A percentile compares a stretch with the other conserved stretches of the same genome.
Conservation (phyloP, 2,113 vertebrate species). For the Nothobranchius furzeri region DNA sequence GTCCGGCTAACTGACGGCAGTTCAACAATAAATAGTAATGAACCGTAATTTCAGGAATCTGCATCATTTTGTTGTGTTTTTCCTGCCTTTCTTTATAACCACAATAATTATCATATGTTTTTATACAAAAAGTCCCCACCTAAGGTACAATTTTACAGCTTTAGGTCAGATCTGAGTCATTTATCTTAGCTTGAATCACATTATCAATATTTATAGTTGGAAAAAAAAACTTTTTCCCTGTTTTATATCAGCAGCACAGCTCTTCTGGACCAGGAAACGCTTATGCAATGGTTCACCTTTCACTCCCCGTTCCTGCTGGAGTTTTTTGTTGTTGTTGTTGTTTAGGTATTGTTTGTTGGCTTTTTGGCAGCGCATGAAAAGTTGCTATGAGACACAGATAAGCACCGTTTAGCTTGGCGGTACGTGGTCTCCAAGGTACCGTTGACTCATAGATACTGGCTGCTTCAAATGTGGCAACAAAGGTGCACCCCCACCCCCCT, state of each 20-base stretch:
- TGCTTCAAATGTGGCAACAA: slow-evolving; percentile 47
- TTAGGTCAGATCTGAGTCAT: too few species aligned
- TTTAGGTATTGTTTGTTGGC: background rate
- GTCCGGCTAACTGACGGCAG: slow-evolving; percentile 33
- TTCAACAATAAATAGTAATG: slow-evolving; percentile 53
- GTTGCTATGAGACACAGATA: slow-evolving; percentile 36
- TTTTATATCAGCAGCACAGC: background rate
- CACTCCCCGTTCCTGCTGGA: background rate
- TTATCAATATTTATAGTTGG: background rate
- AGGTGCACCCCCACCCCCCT: slow-evolving; percentile 28
- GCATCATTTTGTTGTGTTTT: slow-evolving; percentile 25
- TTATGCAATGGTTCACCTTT: slow-evolving; percentile 7
- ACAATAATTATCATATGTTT: background rate
- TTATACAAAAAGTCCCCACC: slow-evolving; percentile 1
- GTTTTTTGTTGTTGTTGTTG: slow-evolving; percentile 13
- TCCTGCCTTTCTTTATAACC: background rate
- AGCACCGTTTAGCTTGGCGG: background rate
- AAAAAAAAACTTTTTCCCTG: background rate
- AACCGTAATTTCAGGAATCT: slow-evolving; percentile 31
- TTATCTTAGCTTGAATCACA: too few species aligned
- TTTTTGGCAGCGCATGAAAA: slow-evolving; percentile 28
- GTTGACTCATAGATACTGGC: slow-evolving; percentile 56
- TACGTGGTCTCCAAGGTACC: slow-evolving; percentile 38
- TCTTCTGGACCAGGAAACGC: background rate
- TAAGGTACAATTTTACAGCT: too few species aligned